Evolutionary conservation across 2,797 vertebrate species (phyloP).

Genomic region (Lophius americanus): DNA sequence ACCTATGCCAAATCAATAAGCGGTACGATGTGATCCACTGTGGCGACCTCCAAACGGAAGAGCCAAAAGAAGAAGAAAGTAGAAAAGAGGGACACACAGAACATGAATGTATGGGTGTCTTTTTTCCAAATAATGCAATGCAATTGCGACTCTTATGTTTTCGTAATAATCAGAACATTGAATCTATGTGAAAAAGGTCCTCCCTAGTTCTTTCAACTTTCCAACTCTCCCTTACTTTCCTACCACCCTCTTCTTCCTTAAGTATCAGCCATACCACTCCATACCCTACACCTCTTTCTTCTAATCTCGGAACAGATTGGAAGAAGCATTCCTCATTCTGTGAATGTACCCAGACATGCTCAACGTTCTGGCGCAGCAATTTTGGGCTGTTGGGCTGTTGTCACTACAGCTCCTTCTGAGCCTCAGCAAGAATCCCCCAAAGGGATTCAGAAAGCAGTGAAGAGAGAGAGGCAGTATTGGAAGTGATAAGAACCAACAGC

Average conservation of each 20-base stretch:
- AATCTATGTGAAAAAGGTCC: slow-evolving; percentile 4
- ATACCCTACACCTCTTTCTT: slow-evolving; percentile 11
- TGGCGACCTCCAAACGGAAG: no score
- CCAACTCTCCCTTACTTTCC: background rate
- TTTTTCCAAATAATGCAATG: no score
- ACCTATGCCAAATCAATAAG: no score
- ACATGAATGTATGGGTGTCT: no score
- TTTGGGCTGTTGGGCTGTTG: slow-evolving; percentile 58
- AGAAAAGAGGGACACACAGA: no score
- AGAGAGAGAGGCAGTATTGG: slow-evolving; percentile 51
- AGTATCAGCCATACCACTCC: slow-evolving; percentile 4
- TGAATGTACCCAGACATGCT: slow-evolving; percentile 73
- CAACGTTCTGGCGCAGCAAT: slow-evolving; percentile 71
- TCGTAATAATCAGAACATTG: background rate
- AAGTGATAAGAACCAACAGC: slow-evolving; percentile 55
- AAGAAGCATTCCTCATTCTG: slow-evolving; percentile 65
- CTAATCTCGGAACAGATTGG: slow-evolving; percentile 59
- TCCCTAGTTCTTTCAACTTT: background rate
- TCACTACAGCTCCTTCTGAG: slow-evolving; percentile 49
- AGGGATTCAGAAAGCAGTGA: slow-evolving; percentile 66
- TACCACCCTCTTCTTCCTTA: background rate
- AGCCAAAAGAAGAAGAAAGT: no score
- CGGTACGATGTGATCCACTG: no score
- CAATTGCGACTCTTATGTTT: no score
- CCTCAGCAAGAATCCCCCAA: slow-evolving; percentile 47